A percentile compares a stretch with the other conserved stretches of the same genome.
Conservation (phyloP, 2,113 vertebrate genomes). For the Dipodomys merriami region DNA sequence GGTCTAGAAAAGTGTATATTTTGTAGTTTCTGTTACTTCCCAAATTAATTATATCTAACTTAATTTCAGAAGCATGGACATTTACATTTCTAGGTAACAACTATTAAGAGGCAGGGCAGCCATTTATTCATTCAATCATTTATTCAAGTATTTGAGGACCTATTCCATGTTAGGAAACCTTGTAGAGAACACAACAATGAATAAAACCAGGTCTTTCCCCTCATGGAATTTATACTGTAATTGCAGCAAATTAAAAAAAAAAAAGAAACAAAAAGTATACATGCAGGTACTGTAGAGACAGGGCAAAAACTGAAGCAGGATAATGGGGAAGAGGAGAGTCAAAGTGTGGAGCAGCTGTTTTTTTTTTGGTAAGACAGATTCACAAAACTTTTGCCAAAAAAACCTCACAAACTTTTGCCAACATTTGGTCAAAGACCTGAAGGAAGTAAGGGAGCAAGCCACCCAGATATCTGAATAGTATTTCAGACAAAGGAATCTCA, state of each 20-base stretch:
- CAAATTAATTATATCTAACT: background rate
- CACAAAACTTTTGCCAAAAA: background rate
- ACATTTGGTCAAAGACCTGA: slow-evolving; percentile 11
- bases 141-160: slow-evolving; percentile 32
- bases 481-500: slow-evolving; percentile 21
- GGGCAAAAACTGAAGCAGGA: background rate
- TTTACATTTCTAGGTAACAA: background rate
- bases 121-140: slow-evolving; percentile 30
- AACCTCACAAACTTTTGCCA: no score
- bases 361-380: slow-evolving; percentile 22
- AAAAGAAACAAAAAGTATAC: background rate
- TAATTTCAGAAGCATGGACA: slow-evolving; percentile 44
- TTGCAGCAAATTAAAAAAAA: background rate
- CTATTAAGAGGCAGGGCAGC: background rate
- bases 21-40: background rate
- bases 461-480: background rate
- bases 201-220: slow-evolving; percentile 9
- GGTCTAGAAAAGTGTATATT: background rate
- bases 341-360: background rate
- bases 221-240: background rate
- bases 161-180: background rate
- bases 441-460: background rate
- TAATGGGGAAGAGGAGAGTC: background rate
- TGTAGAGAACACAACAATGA: background rate
- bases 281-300: background rate